Percentiles rank a stretch among this genome's conserved stretches.
Evolutionary conservation across 2,797 vertebrate species (phyloP).

Genomic region (Hoplostethus atlanticus): DNA sequence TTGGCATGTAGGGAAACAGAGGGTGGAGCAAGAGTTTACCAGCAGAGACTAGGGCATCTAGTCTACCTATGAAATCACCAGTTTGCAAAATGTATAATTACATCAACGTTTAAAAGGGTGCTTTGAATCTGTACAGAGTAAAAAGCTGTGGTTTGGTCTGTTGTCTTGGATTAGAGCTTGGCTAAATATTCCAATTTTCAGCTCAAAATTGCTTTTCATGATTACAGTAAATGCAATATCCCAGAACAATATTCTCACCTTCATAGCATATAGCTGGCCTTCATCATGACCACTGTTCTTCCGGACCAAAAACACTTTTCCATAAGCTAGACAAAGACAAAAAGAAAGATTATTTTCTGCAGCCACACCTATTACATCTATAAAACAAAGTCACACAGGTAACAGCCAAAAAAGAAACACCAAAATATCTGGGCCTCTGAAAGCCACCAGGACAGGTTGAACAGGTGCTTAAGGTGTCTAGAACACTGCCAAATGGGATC

Average conservation of each 20-base stretch:
- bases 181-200: not conserved
- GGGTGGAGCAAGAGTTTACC: not conserved
- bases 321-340: conserved; percentile 87
- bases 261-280: conserved; percentile 94
- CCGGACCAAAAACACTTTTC: conserved; percentile 94
- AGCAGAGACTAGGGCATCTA: not conserved
- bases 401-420: conserved; percentile 3
- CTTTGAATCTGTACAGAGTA: not conserved
- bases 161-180: not conserved
- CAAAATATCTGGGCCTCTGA: not conserved
- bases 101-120: not conserved
- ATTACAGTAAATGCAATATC: not conserved
- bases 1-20: not conserved
- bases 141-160: not conserved
- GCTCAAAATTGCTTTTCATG: not conserved
- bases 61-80: not conserved
- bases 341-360: conserved; percentile 31
- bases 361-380: not conserved
- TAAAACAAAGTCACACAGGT: not conserved
- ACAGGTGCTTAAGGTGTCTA: not conserved
- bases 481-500: not conserved
- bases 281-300: conserved; percentile 92
- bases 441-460: conserved; percentile 4
- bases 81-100: not conserved
- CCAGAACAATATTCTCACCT: conserved; percentile 75